Evolutionary conservation across 2,113 vertebrate genomes (phyloP).

Genomic region (Sakesphorus luctuosus): DNA sequence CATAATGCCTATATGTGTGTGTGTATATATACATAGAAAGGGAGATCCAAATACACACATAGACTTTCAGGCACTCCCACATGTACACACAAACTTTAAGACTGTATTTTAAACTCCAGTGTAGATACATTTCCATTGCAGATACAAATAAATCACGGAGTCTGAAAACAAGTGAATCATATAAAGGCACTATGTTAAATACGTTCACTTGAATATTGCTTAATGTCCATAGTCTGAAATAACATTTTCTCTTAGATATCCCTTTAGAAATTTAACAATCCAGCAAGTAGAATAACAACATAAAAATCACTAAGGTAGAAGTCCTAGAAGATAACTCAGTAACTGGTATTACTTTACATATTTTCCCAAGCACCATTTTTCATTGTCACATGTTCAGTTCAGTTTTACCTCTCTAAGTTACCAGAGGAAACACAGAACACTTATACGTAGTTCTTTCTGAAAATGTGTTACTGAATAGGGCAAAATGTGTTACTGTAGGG

Average conservation of each 20-base stretch:
- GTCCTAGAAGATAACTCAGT: constrained; percentile 11
- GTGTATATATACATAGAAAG: neutral
- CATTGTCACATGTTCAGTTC: neutral
- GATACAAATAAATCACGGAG: neutral
- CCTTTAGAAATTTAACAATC: constrained; percentile 60
- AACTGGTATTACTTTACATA: constrained; percentile 1
- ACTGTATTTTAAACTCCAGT: constrained; percentile 29
- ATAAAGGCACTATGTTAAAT: neutral
- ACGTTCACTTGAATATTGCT: constrained; percentile 22
- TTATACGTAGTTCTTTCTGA: neutral
- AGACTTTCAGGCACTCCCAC: neutral
- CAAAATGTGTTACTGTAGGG: neutral
- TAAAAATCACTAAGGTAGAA: constrained; percentile 2
- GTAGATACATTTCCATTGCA: neutral
- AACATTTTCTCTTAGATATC: constrained; percentile 23
- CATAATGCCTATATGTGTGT: neutral
- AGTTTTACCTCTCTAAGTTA: neutral
- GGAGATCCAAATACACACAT: neutral
- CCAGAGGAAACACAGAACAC: neutral
- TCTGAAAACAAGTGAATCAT: neutral
- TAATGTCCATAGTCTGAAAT: constrained; percentile 28
- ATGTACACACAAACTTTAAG: neutral
- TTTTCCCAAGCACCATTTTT: constrained; percentile 57
- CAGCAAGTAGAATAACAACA: constrained; percentile 6
- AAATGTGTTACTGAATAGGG: neutral